A percentile compares a stretch with the other conserved stretches of the same genome.
Conservation (phyloP, 2,888 invertebrate genomes). For the Phlogophora meticulosa region DNA sequence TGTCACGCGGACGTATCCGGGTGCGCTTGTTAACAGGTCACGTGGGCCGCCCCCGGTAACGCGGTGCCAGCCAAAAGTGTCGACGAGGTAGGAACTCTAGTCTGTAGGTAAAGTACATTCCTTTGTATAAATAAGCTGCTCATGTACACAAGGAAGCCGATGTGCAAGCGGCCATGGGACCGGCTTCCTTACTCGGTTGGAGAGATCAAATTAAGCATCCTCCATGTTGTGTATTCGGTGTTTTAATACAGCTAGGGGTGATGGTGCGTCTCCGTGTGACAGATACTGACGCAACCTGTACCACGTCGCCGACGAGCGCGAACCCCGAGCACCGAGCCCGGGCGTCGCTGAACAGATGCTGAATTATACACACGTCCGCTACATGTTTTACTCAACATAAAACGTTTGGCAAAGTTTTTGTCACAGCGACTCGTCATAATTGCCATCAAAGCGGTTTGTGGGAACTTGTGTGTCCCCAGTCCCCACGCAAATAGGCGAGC, state of each 20-base stretch:
- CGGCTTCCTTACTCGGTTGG: not conserved
- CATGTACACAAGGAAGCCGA: not conserved
- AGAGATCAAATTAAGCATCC: conserved; percentile 4
- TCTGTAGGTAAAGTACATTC: too few species aligned
- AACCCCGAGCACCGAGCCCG: not conserved
- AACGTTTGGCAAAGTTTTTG: conserved; percentile 42
- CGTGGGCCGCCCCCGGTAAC: not conserved
- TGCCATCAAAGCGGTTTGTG: conserved; percentile 33
- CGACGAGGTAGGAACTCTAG: not conserved
- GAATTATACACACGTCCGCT: conserved; percentile 49
- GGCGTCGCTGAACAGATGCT: conserved; percentile 40
- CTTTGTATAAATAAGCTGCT: not conserved
- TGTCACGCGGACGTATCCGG: conserved; percentile 4
- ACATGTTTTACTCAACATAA: conserved; percentile 33
- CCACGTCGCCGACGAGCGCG: conserved; percentile 15
- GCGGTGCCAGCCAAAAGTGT: not conserved
- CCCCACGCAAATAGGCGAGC: conserved; percentile 24
- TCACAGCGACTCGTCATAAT: conserved; percentile 32
- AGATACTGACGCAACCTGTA: conserved; percentile 11
- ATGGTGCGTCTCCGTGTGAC: conserved; percentile 18
- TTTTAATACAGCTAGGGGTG: conserved; percentile 16
- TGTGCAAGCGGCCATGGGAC: not conserved
- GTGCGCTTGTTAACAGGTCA: conserved; percentile 4
- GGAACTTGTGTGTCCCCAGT: conserved; percentile 13
- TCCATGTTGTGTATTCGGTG: conserved; percentile 6